Conservation (phyloP, 2,888 invertebrate genomes). For the Empis stercorea region DNA sequence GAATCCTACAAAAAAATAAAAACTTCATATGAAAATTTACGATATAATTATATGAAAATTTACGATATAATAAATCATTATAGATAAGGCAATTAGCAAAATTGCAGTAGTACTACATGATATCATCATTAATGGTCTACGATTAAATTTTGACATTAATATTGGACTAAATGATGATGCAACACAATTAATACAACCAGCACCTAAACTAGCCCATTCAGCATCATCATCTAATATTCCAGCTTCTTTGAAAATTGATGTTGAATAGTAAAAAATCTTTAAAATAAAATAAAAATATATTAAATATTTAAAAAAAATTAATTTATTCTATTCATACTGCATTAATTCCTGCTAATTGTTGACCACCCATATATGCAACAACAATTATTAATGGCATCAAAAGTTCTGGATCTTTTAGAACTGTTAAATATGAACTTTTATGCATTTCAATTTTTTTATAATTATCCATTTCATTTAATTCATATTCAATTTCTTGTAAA, state of each 20-base stretch:
- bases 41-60: slow-evolving; percentile 27
- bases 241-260: slow-evolving; percentile 59
- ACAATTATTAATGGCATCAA: slow-evolving; percentile 63
- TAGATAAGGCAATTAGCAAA: slow-evolving; percentile 47
- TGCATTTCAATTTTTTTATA: slow-evolving; percentile 35
- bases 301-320: background rate
- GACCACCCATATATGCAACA: slow-evolving; percentile 54
- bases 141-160: slow-evolving; percentile 51
- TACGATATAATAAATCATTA: slow-evolving; percentile 52
- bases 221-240: slow-evolving; percentile 47
- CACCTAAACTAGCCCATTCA: slow-evolving; percentile 67
- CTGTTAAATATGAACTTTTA: slow-evolving; percentile 44
- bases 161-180: slow-evolving; percentile 53
- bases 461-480: slow-evolving; percentile 47
- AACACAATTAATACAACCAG: slow-evolving; percentile 55
- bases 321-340: slow-evolving; percentile 56
- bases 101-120: slow-evolving; percentile 46
- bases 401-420: slow-evolving; percentile 44
- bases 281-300: slow-evolving; percentile 2
- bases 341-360: slow-evolving; percentile 84
- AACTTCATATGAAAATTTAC: background rate
- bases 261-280: slow-evolving; percentile 66
- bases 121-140: slow-evolving; percentile 52
- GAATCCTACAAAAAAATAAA: slow-evolving; percentile 36
- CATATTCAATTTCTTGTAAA: slow-evolving; percentile 40